Conservation (phyloP, 2,888 invertebrate species). For the Leucozona laternaria region DNA sequence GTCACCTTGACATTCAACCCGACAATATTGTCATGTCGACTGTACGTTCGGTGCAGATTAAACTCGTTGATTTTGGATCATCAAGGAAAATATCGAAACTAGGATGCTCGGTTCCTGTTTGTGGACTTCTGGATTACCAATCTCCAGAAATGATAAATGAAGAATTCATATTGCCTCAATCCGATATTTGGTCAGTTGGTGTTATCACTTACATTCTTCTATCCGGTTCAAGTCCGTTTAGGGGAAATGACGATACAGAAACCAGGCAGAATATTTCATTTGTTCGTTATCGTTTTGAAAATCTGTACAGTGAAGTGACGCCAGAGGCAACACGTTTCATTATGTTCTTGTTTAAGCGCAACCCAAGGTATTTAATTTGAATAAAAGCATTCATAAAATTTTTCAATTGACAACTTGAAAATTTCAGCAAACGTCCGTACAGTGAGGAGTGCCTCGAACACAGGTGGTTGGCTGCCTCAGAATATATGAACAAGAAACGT, state of each 20-base stretch:
- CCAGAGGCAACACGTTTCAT: constrained; percentile 97
- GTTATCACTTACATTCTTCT: constrained; percentile 95
- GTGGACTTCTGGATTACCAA: constrained; percentile 90
- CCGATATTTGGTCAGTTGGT: constrained; percentile 98
- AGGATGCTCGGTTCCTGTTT: constrained; percentile 87
- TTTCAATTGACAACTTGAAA: not conserved
- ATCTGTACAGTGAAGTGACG: constrained; percentile 96
- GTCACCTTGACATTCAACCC: constrained; percentile 95
- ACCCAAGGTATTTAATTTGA: constrained; percentile 89
- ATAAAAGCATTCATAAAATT: not conserved
- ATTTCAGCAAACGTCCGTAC: constrained; percentile 93
- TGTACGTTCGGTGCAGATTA: constrained; percentile 92
- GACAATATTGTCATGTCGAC: constrained; percentile 97
- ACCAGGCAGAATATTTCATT: constrained; percentile 96
- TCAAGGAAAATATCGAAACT: constrained; percentile 92
- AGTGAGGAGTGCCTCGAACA: constrained; percentile 98
- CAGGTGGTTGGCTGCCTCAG: constrained; percentile 96
- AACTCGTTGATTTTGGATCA: constrained; percentile 96
- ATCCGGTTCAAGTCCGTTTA: constrained; percentile 96
- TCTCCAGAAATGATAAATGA: constrained; percentile 95
- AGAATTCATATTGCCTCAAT: constrained; percentile 94
- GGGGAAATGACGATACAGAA: constrained; percentile 91
- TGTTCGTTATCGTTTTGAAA: constrained; percentile 96
- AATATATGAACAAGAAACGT: constrained; percentile 96
- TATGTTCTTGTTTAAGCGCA: constrained; percentile 97